Conservation (phyloP, 2,888 invertebrate genomes). For the Drosophila putrida region DNA sequence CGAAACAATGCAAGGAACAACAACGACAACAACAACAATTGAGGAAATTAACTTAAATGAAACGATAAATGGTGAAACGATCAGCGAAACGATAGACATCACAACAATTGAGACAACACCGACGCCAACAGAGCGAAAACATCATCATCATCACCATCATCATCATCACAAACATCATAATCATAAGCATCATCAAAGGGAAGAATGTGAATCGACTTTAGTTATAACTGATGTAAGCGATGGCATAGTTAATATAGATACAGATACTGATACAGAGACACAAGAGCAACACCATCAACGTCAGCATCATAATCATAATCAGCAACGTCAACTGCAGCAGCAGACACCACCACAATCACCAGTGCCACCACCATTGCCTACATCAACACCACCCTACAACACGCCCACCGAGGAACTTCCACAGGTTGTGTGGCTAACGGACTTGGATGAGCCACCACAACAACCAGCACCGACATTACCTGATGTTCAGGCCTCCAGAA, state of each 20-base stretch:
- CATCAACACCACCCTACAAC: slow-evolving; percentile 51
- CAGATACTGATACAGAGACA: slow-evolving; percentile 1
- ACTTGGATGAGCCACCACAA: slow-evolving; percentile 20
- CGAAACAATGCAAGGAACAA: slow-evolving; percentile 31
- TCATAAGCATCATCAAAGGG: slow-evolving; percentile 13
- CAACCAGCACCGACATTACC: slow-evolving; percentile 5
- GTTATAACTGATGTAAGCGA: slow-evolving; percentile 44
- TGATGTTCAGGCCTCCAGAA: background rate
- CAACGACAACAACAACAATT: slow-evolving; percentile 48
- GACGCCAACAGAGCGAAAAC: slow-evolving; percentile 31
- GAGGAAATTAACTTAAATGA: slow-evolving; percentile 36
- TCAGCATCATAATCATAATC: slow-evolving; percentile 17
- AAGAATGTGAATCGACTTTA: slow-evolving; percentile 24
- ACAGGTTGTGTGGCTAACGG: slow-evolving; percentile 33
- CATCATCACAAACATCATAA: slow-evolving; percentile 41
- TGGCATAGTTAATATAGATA: slow-evolving; percentile 31
- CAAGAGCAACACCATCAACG: slow-evolving; percentile 18
- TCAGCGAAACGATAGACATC: slow-evolving; percentile 47
- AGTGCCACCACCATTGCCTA: slow-evolving; percentile 62
- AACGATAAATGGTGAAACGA: slow-evolving; percentile 41
- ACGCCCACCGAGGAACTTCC: slow-evolving; percentile 55
- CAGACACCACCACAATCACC: slow-evolving; percentile 38
- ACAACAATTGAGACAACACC: slow-evolving; percentile 34
- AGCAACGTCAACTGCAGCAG: slow-evolving; percentile 40
- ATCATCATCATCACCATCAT: slow-evolving; percentile 40